phyloP scores from a whole-genome alignment of 2,888 invertebrate genomes.

The Epistrophe grossulariae region DNA sequence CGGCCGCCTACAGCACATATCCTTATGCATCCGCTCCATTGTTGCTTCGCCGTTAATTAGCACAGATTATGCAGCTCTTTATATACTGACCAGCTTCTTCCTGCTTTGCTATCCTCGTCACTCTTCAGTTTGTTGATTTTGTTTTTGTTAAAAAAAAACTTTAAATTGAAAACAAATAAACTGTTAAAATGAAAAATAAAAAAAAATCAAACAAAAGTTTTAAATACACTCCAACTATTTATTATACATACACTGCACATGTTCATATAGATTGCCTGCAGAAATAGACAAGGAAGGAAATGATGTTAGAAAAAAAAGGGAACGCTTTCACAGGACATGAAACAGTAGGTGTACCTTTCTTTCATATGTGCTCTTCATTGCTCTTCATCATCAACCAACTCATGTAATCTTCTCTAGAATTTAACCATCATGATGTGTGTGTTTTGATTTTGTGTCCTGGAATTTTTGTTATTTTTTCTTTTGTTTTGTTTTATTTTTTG shows the following conservation, averaged over 20 bases:
- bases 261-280: conserved; percentile 19
- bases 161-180: conserved; percentile 53
- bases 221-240: neutral
- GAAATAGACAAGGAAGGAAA: conserved; percentile 43
- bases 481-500: neutral
- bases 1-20: conserved; percentile 79
- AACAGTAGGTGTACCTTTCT: conserved; percentile 5
- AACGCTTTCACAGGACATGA: conserved; percentile 14
- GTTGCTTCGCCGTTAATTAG: conserved; percentile 60
- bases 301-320: conserved; percentile 17
- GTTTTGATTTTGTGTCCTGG: conserved; percentile 12
- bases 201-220: neutral
- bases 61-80: conserved; percentile 9
- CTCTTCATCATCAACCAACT: neutral
- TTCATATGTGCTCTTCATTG: too few species aligned
- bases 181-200: conserved; percentile 1
- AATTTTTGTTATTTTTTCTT: neutral
- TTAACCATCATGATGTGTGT: neutral
- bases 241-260: too few species aligned
- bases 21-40: conserved; percentile 65
- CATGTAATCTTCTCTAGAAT: neutral
- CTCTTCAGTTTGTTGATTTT: conserved; percentile 39
- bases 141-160: conserved; percentile 3
- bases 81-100: conserved; percentile 20
- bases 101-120: neutral